Conservation (phyloP, 2,797 vertebrate species). For the Macropus fuliginosus region DNA sequence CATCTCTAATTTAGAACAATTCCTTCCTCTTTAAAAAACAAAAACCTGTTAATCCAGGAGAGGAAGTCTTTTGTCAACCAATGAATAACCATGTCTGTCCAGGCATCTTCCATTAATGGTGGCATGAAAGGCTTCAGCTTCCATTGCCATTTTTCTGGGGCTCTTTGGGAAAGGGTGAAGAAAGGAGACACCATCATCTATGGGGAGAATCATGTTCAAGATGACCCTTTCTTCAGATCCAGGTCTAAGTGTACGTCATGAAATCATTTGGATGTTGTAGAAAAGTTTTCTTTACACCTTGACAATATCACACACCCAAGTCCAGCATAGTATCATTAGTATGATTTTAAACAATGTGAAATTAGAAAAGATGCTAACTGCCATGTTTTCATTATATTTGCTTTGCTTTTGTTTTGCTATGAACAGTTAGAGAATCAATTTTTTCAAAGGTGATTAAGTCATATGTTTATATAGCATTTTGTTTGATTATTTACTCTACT, state of each 20-base stretch:
- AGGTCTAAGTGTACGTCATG: slow-evolving; percentile 8
- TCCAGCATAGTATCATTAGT: slow-evolving; percentile 69
- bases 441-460: slow-evolving; percentile 81
- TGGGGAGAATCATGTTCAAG: slow-evolving; percentile 42
- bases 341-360: slow-evolving; percentile 65
- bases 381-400: slow-evolving; percentile 79
- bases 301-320: slow-evolving; percentile 71
- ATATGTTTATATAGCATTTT: slow-evolving; percentile 80
- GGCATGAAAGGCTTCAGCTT: slow-evolving; percentile 46
- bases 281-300: slow-evolving; percentile 77
- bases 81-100: slow-evolving; percentile 69
- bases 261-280: slow-evolving; percentile 45
- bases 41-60: slow-evolving; percentile 82
- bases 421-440: slow-evolving; percentile 74
- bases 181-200: slow-evolving; percentile 20
- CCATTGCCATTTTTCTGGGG: slow-evolving; percentile 62
- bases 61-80: slow-evolving; percentile 86
- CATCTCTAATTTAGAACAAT: slow-evolving; percentile 48
- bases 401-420: slow-evolving; percentile 75
- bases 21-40: slow-evolving; percentile 65
- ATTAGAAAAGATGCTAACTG: slow-evolving; percentile 76
- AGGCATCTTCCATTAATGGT: slow-evolving; percentile 23
- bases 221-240: not conserved
- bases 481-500: slow-evolving; percentile 84
- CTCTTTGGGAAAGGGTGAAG: not conserved